Conservation (phyloP, 2,888 invertebrate species). For the Mythimna pallens region DNA sequence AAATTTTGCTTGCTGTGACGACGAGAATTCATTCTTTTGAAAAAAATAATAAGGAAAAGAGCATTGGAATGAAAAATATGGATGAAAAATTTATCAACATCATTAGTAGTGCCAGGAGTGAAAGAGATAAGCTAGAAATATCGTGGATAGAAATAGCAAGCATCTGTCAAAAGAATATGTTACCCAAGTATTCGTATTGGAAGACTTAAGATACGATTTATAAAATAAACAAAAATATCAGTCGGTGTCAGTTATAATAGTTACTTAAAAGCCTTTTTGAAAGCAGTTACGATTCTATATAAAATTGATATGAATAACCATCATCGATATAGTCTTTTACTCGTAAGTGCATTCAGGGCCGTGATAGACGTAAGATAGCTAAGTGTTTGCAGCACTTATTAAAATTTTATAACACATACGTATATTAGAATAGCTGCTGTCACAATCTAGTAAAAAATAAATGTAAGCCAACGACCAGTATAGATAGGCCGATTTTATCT, state of each 20-base stretch:
- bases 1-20: slow-evolving; percentile 50
- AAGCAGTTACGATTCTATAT: slow-evolving; percentile 60
- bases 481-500: slow-evolving; percentile 60
- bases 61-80: slow-evolving; percentile 16
- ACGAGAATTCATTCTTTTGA: slow-evolving; percentile 20
- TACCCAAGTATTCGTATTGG: slow-evolving; percentile 51
- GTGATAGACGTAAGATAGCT: slow-evolving; percentile 84
- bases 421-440: slow-evolving; percentile 75
- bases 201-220: slow-evolving; percentile 54
- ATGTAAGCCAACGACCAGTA: slow-evolving; percentile 65
- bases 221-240: slow-evolving; percentile 27
- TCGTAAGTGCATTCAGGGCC: slow-evolving; percentile 82
- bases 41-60: slow-evolving; percentile 1
- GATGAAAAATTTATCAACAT: slow-evolving; percentile 25
- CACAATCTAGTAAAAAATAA: slow-evolving; percentile 68
- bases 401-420: slow-evolving; percentile 78
- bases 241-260: slow-evolving; percentile 51
- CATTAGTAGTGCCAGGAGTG: slow-evolving; percentile 37
- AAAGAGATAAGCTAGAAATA: slow-evolving; percentile 38
- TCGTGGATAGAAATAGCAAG: slow-evolving; percentile 37
- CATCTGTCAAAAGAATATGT: slow-evolving; percentile 33
- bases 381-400: slow-evolving; percentile 81
- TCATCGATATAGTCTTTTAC: slow-evolving; percentile 69
- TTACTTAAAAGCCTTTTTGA: slow-evolving; percentile 67
- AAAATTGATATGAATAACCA: slow-evolving; percentile 63